phyloP scores from a whole-genome alignment of 2,113 vertebrate species.

The Ranitomeya variabilis region DNA sequence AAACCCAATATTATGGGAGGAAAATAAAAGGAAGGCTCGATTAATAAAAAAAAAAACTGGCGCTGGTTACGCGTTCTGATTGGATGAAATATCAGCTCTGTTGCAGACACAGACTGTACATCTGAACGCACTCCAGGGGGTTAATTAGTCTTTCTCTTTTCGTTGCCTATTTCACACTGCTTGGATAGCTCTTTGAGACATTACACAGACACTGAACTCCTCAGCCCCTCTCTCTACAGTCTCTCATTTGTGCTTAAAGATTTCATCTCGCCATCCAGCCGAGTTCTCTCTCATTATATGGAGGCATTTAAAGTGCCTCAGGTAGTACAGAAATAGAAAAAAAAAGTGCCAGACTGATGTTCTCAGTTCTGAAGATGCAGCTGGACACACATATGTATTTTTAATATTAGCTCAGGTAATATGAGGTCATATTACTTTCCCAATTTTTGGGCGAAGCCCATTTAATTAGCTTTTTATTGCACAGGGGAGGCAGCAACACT shows the following conservation, averaged over 20 bases:
- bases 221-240: constrained; percentile 33
- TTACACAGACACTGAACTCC: constrained; percentile 50
- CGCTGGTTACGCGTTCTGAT: not conserved
- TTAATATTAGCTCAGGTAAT: not conserved
- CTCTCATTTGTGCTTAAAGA: constrained; percentile 57
- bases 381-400: constrained; percentile 32
- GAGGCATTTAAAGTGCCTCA: constrained; percentile 32
- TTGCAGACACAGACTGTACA: constrained; percentile 41
- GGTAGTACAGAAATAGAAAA: constrained; percentile 30
- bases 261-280: constrained; percentile 51
- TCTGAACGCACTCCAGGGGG: constrained; percentile 56
- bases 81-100: constrained; percentile 40
- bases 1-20: not conserved
- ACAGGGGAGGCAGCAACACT: not conserved
- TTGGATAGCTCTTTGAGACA: constrained; percentile 46
- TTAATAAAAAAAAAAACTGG: constrained; percentile 24
- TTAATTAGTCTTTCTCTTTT: constrained; percentile 52
- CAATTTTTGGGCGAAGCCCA: not conserved
- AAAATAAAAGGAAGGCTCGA: constrained; percentile 4
- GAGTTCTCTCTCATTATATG: constrained; percentile 49
- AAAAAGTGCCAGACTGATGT: not conserved
- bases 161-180: constrained; percentile 43
- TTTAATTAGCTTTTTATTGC: not conserved
- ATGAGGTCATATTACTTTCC: too few species aligned
- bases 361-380: not conserved